Conservation (phyloP, 2,797 vertebrate genomes). For the Antennarius maculatus region DNA sequence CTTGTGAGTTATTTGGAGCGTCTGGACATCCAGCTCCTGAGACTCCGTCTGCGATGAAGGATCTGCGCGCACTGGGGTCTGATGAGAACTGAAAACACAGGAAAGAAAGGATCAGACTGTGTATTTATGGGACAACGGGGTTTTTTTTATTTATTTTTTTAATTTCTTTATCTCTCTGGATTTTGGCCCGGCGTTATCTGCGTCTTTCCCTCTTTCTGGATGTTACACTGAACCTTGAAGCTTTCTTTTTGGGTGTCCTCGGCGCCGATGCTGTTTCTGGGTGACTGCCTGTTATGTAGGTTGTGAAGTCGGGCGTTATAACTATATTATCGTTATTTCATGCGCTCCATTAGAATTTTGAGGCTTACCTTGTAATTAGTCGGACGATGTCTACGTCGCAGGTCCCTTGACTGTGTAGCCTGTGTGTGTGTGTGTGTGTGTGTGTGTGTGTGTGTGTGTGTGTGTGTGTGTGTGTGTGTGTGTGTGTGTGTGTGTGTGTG, state of each 20-base stretch:
- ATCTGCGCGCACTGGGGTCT: slow-evolving; percentile 36
- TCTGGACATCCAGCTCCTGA: slow-evolving; percentile 60
- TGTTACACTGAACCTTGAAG: slow-evolving; percentile 50
- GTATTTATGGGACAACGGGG: slow-evolving; percentile 31
- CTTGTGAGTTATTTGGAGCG: slow-evolving; percentile 62
- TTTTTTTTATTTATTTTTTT: neutral
- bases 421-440: neutral
- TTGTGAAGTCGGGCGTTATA: slow-evolving; percentile 32
- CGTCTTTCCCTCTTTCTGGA: slow-evolving; percentile 39
- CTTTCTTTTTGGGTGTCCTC: slow-evolving; percentile 51
- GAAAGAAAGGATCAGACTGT: slow-evolving; percentile 45
- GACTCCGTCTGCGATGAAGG: slow-evolving; percentile 40
- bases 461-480: too few species aligned
- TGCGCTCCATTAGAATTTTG: neutral
- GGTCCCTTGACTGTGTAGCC: slow-evolving; percentile 23
- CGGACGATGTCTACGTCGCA: slow-evolving; percentile 28
- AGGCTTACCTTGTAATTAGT: slow-evolving; percentile 13
- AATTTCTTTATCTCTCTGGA: slow-evolving; percentile 42
- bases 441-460: too few species aligned
- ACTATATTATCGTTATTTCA: slow-evolving; percentile 19
- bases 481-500: neutral
- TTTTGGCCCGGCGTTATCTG: slow-evolving; percentile 29
- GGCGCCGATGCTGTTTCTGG: slow-evolving; percentile 36
- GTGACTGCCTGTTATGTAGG: slow-evolving; percentile 37
- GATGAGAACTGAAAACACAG: slow-evolving; percentile 51